phyloP scores from a whole-genome alignment of 2,113 vertebrate genomes.

The Lethenteron camtschaticum region DNA sequence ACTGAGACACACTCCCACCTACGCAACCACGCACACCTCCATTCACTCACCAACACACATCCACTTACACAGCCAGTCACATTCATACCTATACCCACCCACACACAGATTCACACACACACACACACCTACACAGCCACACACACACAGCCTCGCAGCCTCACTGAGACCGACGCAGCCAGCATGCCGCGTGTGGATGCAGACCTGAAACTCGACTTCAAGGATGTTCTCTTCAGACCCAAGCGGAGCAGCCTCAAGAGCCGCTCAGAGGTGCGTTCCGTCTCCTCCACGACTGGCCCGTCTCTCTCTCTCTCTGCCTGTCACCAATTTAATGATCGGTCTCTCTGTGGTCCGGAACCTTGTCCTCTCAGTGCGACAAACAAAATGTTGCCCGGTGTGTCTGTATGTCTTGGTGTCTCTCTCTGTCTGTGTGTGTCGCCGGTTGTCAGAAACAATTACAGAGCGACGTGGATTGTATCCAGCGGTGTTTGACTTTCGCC shows the following conservation, averaged over 20 bases:
- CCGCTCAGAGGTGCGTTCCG: slow-evolving; percentile 54
- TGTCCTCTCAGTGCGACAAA: too few relatives aligned
- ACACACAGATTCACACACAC: slow-evolving; percentile 1
- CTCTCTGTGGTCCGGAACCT: too few relatives aligned
- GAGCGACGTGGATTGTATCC: too few relatives aligned
- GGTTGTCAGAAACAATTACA: too few relatives aligned
- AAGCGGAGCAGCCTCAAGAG: slow-evolving; percentile 92
- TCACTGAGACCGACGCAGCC: neutral
- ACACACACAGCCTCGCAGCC: neutral
- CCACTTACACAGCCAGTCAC: neutral
- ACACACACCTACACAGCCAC: slow-evolving; percentile 1
- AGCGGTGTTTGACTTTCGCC: too few relatives aligned
- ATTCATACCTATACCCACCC: neutral
- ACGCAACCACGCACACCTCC: neutral
- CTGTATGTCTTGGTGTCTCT: too few relatives aligned
- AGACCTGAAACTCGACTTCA: slow-evolving; percentile 94
- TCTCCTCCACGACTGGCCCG: too few relatives aligned
- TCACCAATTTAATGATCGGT: too few relatives aligned
- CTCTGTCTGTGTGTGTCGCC: too few relatives aligned
- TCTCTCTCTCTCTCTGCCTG: too few relatives aligned
- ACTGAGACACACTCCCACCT: neutral
- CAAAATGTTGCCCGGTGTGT: too few relatives aligned
- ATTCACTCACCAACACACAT: neutral
- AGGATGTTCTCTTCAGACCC: slow-evolving; percentile 82
- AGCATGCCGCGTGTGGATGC: slow-evolving; percentile 70